Conservation (phyloP, 2,797 vertebrate species). For the Danio kyathit region DNA sequence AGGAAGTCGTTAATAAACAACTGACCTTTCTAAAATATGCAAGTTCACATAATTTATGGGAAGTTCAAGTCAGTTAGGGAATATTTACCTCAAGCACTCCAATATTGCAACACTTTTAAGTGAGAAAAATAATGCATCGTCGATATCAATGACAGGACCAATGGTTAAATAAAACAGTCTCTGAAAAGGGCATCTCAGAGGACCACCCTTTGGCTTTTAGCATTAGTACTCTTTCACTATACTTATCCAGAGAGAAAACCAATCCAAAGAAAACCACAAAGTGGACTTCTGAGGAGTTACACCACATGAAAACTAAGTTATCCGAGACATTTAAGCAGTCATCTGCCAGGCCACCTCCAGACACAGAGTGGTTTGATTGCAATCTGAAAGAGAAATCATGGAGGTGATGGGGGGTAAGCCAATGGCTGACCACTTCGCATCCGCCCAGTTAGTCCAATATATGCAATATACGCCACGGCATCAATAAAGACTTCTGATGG, state of each 20-base stretch:
- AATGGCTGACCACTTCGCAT: constrained; percentile 52
- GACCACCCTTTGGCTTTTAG: not conserved
- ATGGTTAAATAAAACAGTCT: constrained; percentile 48
- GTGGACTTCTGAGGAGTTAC: constrained; percentile 29
- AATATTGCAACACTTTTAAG: constrained; percentile 3
- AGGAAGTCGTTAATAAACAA: not conserved
- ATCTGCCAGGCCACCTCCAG: constrained; percentile 43
- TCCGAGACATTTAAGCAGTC: constrained; percentile 43
- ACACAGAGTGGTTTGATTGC: constrained; percentile 36
- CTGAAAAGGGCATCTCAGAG: constrained; percentile 6
- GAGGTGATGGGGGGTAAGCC: constrained; percentile 2
- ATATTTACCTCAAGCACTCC: not conserved
- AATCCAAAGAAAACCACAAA: constrained; percentile 8
- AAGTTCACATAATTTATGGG: not conserved
- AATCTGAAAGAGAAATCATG: constrained; percentile 42
- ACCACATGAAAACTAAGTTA: constrained; percentile 47
- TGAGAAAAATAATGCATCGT: not conserved
- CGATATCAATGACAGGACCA: not conserved
- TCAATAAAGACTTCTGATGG: constrained; percentile 46
- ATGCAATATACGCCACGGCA: constrained; percentile 23
- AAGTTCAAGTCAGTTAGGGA: not conserved
- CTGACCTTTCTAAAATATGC: not conserved
- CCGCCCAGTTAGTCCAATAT: constrained; percentile 41
- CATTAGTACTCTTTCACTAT: not conserved
- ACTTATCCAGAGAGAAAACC: not conserved